These are phyloP conservation scores for Pseudorectes ferrugineus DNA, from an alignment of 2,113 vertebrate genomes.

Conservation along the genomic window DNA sequence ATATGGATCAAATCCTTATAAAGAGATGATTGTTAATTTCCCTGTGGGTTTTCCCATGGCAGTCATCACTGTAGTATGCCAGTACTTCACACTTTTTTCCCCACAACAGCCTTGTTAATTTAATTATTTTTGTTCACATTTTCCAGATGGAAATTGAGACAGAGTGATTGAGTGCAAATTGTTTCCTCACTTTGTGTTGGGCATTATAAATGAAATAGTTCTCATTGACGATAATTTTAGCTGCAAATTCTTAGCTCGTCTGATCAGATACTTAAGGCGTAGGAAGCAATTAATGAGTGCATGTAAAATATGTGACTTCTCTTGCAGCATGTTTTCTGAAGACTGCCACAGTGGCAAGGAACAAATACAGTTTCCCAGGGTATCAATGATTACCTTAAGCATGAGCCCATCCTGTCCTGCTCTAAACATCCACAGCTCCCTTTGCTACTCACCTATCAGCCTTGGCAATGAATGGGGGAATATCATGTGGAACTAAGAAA, in stretches of 20 bases:
- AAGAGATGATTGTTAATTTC: neutral
- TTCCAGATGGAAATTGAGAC: conserved; percentile 32
- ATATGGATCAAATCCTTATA: neutral
- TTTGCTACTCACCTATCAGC: neutral
- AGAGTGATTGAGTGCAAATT: neutral
- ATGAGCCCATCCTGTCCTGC: neutral
- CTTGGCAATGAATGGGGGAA: neutral
- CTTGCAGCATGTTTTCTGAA: neutral
- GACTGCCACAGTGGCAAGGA: neutral
- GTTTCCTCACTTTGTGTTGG: neutral
- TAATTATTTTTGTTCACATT: conserved; percentile 23
- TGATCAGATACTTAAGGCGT: neutral
- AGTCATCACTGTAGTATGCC: neutral
- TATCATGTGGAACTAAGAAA: neutral
- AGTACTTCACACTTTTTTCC: neutral
- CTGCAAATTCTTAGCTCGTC: neutral
- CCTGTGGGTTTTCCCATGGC: neutral
- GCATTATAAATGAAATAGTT: conserved; percentile 36
- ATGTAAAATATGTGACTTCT: neutral
- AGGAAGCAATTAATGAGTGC: conserved; percentile 35
- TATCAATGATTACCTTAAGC: neutral
- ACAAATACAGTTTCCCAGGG: neutral
- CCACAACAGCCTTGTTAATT: neutral
- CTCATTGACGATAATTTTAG: conserved; percentile 2
- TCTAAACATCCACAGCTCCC: neutral